Conservation (phyloP, 2,888 invertebrate genomes). For the Eupithecia subumbrata region DNA sequence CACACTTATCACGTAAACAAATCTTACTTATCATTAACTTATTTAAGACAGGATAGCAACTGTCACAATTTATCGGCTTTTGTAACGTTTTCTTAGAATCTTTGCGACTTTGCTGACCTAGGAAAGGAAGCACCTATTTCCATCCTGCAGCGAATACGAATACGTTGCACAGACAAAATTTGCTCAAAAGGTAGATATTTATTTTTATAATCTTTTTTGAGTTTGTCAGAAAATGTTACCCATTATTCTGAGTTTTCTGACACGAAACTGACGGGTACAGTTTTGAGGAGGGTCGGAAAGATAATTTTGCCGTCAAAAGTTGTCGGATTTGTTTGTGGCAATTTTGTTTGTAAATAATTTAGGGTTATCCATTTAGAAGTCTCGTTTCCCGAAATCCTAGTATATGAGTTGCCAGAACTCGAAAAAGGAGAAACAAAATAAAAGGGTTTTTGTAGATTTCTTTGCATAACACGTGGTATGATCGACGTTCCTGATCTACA, state of each 20-base stretch:
- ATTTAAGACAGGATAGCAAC: background rate
- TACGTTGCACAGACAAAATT: background rate
- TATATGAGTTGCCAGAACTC: background rate
- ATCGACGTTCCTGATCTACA: too few relatives aligned
- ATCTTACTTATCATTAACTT: background rate
- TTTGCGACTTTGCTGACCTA: too few relatives aligned
- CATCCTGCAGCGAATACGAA: too few relatives aligned
- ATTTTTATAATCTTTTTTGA: background rate
- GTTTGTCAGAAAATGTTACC: background rate
- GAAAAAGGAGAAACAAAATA: background rate
- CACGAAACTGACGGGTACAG: background rate
- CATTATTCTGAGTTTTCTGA: background rate
- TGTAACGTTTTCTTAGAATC: background rate
- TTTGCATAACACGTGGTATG: too few relatives aligned
- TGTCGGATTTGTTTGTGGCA: background rate
- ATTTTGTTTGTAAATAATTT: background rate
- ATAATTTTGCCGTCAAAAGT: constrained; percentile 8
- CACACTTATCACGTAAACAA: too few relatives aligned
- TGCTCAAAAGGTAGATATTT: background rate
- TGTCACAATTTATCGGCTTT: background rate
- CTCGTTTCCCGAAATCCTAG: background rate
- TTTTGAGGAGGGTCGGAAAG: constrained; percentile 9
- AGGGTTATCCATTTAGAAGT: constrained; percentile 1
- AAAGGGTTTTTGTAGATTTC: too few relatives aligned
- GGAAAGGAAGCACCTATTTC: too few relatives aligned